Evolutionary conservation across 2,797 vertebrate genomes (phyloP).

Genomic region (Characodon lateralis): DNA sequence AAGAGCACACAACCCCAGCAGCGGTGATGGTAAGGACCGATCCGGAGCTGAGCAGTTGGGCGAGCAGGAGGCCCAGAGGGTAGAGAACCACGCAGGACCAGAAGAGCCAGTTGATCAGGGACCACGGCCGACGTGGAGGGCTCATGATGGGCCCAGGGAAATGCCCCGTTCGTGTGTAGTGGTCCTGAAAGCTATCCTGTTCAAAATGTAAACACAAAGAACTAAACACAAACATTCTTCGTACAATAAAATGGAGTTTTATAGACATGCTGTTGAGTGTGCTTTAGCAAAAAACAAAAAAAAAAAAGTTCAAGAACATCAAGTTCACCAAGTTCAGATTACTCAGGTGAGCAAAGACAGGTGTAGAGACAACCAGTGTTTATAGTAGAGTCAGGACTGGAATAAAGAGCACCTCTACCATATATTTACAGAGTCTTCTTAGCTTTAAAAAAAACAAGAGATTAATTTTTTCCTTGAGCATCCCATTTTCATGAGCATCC

Average conservation of each 20-base stretch:
- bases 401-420: background rate
- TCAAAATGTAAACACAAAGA: slow-evolving; percentile 1
- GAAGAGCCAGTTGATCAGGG: slow-evolving; percentile 91
- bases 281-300: no score
- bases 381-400: background rate
- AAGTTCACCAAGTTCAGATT: background rate
- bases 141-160: slow-evolving; percentile 82
- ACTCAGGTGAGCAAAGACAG: background rate
- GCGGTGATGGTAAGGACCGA: slow-evolving; percentile 83
- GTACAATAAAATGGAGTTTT: background rate
- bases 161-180: slow-evolving; percentile 83
- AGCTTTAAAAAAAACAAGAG: background rate
- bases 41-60: slow-evolving; percentile 85
- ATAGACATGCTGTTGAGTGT: background rate
- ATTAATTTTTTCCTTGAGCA: no score
- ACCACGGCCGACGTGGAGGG: slow-evolving; percentile 83
- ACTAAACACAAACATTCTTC: background rate
- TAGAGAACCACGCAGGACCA: slow-evolving; percentile 90
- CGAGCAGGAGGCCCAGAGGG: slow-evolving; percentile 85
- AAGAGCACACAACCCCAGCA: slow-evolving; percentile 82
- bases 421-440: background rate
- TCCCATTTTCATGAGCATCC: background rate
- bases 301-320: background rate
- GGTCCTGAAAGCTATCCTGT: slow-evolving; percentile 92
- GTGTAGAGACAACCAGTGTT: background rate